phyloP scores from a whole-genome alignment of 2,113 vertebrate genomes.

The Mionectes macconnelli region DNA sequence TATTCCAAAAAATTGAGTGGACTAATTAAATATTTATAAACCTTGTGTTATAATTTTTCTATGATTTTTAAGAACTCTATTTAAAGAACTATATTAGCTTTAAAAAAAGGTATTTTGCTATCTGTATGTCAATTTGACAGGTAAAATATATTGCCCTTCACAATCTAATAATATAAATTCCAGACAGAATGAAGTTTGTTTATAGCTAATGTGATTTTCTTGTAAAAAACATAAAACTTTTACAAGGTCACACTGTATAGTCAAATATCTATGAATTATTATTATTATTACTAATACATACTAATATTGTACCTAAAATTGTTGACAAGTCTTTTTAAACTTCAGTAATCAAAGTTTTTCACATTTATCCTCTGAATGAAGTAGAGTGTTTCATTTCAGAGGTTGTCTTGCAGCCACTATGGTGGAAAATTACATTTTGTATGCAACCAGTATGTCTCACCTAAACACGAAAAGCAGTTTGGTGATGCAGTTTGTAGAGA shows the following conservation, averaged over 20 bases:
- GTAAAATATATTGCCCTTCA: background rate
- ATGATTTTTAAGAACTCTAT: background rate
- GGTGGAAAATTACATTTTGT: background rate
- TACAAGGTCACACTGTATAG: background rate
- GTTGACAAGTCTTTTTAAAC: background rate
- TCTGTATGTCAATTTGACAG: background rate
- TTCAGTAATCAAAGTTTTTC: background rate
- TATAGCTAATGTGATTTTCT: background rate
- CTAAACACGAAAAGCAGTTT: background rate
- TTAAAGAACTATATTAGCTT: background rate
- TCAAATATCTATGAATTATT: background rate
- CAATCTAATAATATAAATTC: background rate
- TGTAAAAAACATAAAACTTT: background rate
- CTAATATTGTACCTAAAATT: background rate
- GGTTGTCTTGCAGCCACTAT: background rate
- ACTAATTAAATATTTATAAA: background rate
- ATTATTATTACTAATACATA: background rate
- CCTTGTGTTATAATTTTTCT: background rate
- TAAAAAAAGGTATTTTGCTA: rapidly evolving
- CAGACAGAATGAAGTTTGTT: background rate
- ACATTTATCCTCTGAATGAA: background rate
- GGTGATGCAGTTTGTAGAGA: background rate
- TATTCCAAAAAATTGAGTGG: background rate
- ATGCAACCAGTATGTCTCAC: background rate
- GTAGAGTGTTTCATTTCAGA: background rate